Evolutionary conservation across 2,888 invertebrate species (phyloP).

Genomic region (Ectropis crepuscularia): DNA sequence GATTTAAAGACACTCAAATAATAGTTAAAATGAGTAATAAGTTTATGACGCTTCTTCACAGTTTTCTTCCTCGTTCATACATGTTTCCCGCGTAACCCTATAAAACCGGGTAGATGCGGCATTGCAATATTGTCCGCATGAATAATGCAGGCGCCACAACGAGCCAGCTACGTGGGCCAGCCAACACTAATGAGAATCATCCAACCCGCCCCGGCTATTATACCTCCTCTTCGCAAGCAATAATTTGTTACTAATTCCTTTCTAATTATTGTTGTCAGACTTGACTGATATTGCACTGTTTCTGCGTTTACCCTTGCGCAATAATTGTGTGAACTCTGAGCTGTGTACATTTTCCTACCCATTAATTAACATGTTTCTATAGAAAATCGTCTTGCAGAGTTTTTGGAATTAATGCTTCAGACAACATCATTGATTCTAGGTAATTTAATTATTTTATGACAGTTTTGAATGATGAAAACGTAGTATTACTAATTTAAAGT

Average conservation of each 20-base stretch:
- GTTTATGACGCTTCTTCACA: no score
- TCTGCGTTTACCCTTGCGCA: constrained; percentile 24
- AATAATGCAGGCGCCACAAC: constrained; percentile 78
- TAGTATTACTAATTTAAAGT: no score
- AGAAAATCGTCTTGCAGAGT: no score
- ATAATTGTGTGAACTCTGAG: background rate
- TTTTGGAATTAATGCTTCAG: no score
- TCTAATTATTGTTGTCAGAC: constrained; percentile 70
- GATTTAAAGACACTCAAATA: no score
- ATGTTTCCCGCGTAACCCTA: constrained; percentile 28
- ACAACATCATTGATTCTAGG: no score
- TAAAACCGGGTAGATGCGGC: constrained; percentile 56
- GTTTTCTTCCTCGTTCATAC: no score
- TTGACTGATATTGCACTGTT: constrained; percentile 42
- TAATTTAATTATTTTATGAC: no score
- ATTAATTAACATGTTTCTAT: background rate
- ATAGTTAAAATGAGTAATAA: no score
- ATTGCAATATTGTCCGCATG: constrained; percentile 81
- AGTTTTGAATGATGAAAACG: no score
- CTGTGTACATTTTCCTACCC: background rate
- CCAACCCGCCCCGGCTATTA: constrained; percentile 70
- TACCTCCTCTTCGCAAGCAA: constrained; percentile 71
- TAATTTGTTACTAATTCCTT: constrained; percentile 81
- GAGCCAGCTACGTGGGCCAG: constrained; percentile 63
- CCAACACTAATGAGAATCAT: constrained; percentile 78